Conservation (phyloP, 2,888 invertebrate genomes). For the Cantharis nigra region DNA sequence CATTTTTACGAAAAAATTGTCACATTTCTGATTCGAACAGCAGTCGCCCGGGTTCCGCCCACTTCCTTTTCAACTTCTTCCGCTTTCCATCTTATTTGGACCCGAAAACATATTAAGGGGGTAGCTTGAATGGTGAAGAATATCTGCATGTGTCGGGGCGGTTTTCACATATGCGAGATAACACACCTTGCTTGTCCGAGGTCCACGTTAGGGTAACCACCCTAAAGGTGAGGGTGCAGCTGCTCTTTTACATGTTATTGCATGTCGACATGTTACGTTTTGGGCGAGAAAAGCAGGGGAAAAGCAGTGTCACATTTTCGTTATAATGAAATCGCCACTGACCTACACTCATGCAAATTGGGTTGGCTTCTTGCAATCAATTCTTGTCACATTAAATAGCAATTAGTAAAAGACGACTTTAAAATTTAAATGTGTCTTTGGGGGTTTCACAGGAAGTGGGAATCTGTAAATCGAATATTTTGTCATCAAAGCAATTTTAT, state of each 20-base stretch:
- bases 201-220: constrained; percentile 7
- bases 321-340: background rate
- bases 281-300: background rate
- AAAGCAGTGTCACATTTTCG: background rate
- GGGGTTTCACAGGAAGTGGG: background rate
- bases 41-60: background rate
- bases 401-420: background rate
- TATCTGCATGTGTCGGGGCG: constrained; percentile 9
- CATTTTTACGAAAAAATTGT: background rate
- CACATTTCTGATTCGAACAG: background rate
- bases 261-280: background rate
- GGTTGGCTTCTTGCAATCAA: background rate
- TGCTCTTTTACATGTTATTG: constrained; percentile 25
- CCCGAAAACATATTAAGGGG: background rate
- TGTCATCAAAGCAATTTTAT: background rate
- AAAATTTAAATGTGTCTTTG: background rate
- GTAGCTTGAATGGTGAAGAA: background rate
- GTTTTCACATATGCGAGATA: constrained; percentile 12
- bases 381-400: background rate
- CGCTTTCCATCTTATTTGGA: background rate
- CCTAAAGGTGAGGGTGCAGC: constrained; percentile 12
- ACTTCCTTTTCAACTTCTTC: constrained; percentile 6
- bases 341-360: background rate
- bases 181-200: constrained; percentile 19
- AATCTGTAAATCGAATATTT: background rate